Evolutionary conservation across 2,797 vertebrate species (phyloP).

Genomic region (Channa striata): DNA sequence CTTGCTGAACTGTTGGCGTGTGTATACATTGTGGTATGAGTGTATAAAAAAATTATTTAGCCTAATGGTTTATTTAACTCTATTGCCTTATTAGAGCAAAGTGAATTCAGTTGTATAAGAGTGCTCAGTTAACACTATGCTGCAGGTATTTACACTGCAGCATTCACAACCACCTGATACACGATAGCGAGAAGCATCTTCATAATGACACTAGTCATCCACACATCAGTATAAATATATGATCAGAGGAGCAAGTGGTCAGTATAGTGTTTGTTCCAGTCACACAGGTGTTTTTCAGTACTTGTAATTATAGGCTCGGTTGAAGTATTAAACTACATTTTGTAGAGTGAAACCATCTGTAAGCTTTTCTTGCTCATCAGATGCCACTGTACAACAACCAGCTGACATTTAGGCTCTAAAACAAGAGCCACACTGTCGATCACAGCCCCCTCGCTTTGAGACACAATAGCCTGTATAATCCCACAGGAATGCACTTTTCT

Average conservation of each 20-base stretch:
- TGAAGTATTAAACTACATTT: slow-evolving; percentile 18
- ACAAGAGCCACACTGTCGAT: slow-evolving; percentile 25
- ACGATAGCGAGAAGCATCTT: slow-evolving; percentile 26
- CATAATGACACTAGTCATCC: slow-evolving; percentile 9
- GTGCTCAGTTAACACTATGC: slow-evolving; percentile 47
- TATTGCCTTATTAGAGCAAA: slow-evolving; percentile 72
- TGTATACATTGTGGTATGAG: slow-evolving; percentile 66
- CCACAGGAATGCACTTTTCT: slow-evolving; percentile 59
- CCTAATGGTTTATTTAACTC: slow-evolving; percentile 63
- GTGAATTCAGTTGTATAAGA: slow-evolving; percentile 51
- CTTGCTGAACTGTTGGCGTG: slow-evolving; percentile 75
- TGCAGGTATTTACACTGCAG: slow-evolving; percentile 52
- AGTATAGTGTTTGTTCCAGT: slow-evolving; percentile 10
- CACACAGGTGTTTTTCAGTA: slow-evolving; percentile 29
- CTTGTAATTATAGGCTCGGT: slow-evolving; percentile 10
- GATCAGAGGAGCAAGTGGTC: slow-evolving; percentile 32
- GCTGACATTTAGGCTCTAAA: slow-evolving; percentile 25
- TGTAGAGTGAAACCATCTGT: slow-evolving; percentile 21
- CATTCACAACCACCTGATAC: slow-evolving; percentile 37
- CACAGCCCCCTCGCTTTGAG: slow-evolving; percentile 37
- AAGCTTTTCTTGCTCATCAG: slow-evolving; percentile 29
- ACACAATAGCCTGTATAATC: slow-evolving; percentile 65
- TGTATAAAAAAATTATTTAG: slow-evolving; percentile 39
- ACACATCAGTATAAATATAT: slow-evolving; percentile 19
- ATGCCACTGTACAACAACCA: slow-evolving; percentile 32